Evolutionary conservation across 2,888 invertebrate genomes (phyloP), one percentile per base, ranked within the genome.

Genomic region (Phyllotreta cruciferae): DNA sequence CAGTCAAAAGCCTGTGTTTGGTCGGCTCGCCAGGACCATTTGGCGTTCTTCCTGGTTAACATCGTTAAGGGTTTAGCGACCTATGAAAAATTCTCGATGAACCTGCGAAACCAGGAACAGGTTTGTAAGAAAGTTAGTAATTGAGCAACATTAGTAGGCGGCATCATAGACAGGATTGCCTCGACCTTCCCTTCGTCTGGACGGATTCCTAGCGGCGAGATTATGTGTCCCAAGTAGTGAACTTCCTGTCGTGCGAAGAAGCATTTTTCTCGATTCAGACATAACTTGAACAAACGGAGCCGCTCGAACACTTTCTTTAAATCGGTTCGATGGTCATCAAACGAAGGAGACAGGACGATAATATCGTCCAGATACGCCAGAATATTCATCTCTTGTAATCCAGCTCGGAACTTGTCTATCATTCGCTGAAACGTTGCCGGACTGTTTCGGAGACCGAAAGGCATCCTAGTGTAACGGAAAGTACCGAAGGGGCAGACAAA

Each of bases 401-500:
- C 68, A 34, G 58, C 24, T 36, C 62, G 47, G 44, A 75, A 69
- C 7, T 67, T 45, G 44, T 74, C 72, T 8, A 73, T 73, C 13
- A 70, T 56, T 5, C 72, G 50, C 50, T 69, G 74, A 50, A 75
- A 75, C 1, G 71, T 72, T 6, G 74, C 67, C 0, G 70, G 69
- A 1, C 70, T 69, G 47, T 71, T 74, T 9, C 68, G 60, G 14
- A 74, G 55, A 3, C 73, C 71, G 47, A 73, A 74, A n/a, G 72
- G 69, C 70, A 73, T 71, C 24, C 66, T 37, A 2, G 14, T 49
- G 55, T 67, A 74, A 4, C 69, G 60, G 54, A 61, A 73, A 1
- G 57, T 50, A 6, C 74, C 73, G 39, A 74, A 72, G 10, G 72
- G 84, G 6, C 66, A 66, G n/a, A 68, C 63, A 45, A 66, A 66